Conservation (phyloP, 2,113 vertebrate genomes). For the Neotoma lepida region DNA sequence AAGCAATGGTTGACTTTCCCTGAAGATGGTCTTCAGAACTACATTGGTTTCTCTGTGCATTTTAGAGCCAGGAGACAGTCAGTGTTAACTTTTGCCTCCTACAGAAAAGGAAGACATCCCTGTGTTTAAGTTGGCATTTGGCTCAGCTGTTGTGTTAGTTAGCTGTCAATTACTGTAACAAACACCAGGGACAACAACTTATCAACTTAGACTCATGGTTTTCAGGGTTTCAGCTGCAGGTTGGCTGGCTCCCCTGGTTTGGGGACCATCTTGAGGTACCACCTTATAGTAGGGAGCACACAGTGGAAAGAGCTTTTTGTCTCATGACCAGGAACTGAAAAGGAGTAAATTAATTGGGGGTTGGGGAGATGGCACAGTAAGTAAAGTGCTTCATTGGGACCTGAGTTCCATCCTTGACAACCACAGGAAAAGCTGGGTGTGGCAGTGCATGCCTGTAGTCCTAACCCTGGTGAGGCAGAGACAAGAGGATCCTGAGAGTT, state of each 20-base stretch:
- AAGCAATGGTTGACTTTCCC: slow-evolving; percentile 57
- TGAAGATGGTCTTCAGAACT: slow-evolving; percentile 52
- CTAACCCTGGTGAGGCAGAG: background rate
- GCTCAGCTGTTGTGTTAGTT: background rate
- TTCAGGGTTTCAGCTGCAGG: background rate
- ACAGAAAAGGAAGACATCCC: slow-evolving; percentile 64
- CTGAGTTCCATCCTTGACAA: too few species aligned
- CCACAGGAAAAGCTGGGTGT: background rate
- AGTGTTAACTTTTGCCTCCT: slow-evolving; percentile 58
- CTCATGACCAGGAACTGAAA: background rate
- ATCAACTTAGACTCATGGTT: background rate
- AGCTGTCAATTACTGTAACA: background rate
- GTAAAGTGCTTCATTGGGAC: background rate
- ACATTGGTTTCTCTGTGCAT: slow-evolving; percentile 37
- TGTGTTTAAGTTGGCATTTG: slow-evolving; percentile 43
- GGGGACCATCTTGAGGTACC: background rate
- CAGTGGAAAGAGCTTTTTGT: too few species aligned
- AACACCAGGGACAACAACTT: background rate
- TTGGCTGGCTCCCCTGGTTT: background rate
- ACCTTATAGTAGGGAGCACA: background rate
- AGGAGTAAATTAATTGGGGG: background rate
- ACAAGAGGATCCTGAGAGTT: too few species aligned
- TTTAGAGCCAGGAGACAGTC: slow-evolving; percentile 5
- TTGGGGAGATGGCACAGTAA: background rate
- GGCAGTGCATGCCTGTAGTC: background rate